Conservation (phyloP, 2,113 vertebrate genomes). For the Oxyura jamaicensis region DNA sequence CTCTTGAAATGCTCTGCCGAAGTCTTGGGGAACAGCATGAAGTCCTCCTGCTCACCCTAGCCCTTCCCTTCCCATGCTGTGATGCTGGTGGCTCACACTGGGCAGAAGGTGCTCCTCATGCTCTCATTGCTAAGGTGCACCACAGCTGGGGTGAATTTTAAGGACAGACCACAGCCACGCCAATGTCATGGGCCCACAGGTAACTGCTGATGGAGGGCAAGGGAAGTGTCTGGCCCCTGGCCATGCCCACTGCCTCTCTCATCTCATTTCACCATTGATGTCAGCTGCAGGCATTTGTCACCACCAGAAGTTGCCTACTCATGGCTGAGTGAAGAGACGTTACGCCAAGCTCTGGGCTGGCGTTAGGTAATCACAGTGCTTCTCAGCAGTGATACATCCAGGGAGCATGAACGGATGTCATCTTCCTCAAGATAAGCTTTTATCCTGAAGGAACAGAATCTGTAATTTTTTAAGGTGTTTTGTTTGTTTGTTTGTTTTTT, state of each 20-base stretch:
- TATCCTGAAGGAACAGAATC: not conserved
- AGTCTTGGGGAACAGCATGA: not conserved
- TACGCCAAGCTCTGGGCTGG: not conserved
- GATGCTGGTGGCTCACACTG: fast-evolving
- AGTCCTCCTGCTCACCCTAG: not conserved
- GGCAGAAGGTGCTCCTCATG: not conserved
- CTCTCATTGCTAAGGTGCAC: not conserved
- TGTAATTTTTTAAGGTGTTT: not conserved
- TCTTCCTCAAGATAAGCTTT: not conserved
- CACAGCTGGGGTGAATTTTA: not conserved
- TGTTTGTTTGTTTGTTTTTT: not conserved
- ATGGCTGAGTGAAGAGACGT: not conserved
- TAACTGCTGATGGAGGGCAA: not conserved
- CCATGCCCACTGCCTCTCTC: not conserved
- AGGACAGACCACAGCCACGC: not conserved
- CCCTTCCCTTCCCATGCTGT: not conserved
- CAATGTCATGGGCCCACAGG: not conserved
- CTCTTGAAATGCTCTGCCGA: not conserved
- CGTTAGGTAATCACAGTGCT: not conserved
- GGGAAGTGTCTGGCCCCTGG: not conserved
- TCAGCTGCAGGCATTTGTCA: not conserved
- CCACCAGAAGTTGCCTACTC: not conserved
- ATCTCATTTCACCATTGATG: not conserved
- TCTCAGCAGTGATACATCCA: not conserved
- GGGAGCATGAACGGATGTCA: not conserved